These are phyloP conservation scores for Halcyon malimbica DNA, from an alignment of 2,113 vertebrate species.

Conservation along the genomic window DNA sequence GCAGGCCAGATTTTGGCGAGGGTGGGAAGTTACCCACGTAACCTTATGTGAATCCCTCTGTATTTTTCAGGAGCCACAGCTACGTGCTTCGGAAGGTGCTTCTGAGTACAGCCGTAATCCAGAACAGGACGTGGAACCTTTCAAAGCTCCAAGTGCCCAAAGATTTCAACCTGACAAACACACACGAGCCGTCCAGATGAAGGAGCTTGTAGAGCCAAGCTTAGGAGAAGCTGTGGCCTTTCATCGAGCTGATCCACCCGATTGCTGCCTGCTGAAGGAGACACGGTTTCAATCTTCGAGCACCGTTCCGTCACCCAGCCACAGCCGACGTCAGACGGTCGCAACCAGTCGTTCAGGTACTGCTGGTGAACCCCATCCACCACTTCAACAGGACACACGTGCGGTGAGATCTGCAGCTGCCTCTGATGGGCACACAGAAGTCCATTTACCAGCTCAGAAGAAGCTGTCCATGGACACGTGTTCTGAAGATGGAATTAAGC, in stretches of 20 bases:
- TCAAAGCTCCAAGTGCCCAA: not conserved
- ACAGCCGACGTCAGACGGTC: not conserved
- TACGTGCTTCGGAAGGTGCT: not conserved
- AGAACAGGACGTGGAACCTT: not conserved
- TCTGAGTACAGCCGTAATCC: not conserved
- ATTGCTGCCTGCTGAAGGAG: not conserved
- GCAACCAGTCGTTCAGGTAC: not conserved
- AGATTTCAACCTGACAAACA: not conserved
- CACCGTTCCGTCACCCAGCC: not conserved
- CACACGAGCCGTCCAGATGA: not conserved
- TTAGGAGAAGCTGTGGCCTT: not conserved
- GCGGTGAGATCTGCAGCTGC: slow-evolving; percentile 29
- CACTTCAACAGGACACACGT: not conserved
- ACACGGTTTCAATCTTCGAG: not conserved
- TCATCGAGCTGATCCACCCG: not conserved
- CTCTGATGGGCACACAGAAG: not conserved
- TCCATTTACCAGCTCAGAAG: not conserved
- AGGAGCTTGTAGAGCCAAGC: not conserved
- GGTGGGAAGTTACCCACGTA: accelerated
- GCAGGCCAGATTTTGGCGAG: not conserved
- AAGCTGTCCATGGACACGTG: not conserved
- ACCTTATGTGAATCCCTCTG: not conserved
- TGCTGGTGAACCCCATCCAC: not conserved
- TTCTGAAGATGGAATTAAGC: slow-evolving; percentile 15
- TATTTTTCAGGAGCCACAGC: slow-evolving; percentile 35